These are phyloP conservation scores for Hippolais icterina DNA, from an alignment of 2,113 vertebrate species.

Conservation along the genomic window DNA sequence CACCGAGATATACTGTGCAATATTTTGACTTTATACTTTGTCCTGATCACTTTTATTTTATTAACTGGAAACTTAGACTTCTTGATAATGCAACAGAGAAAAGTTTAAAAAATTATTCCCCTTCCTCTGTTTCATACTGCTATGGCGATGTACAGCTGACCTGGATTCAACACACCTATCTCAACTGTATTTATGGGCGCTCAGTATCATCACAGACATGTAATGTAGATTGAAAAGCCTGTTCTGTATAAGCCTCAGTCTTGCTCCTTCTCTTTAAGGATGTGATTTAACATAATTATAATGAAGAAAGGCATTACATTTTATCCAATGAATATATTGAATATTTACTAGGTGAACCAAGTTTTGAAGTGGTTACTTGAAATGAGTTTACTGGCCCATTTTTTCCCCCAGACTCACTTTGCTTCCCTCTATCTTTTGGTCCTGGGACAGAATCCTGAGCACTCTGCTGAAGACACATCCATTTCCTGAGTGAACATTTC, in stretches of 20 bases:
- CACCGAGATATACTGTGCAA: neutral
- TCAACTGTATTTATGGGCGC: neutral
- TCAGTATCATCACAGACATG: rapidly evolving
- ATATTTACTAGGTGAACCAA: rapidly evolving
- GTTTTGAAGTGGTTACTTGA: neutral
- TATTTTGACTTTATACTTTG: neutral
- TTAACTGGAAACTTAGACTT: neutral
- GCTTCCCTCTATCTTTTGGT: neutral
- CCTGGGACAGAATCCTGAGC: neutral
- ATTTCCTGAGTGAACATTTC: neutral
- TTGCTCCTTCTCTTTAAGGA: neutral
- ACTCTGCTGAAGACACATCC: neutral
- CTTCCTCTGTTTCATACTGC: neutral
- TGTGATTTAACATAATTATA: neutral
- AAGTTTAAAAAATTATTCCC: neutral
- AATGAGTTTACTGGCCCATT: neutral
- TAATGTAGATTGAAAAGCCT: neutral
- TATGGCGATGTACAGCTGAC: neutral
- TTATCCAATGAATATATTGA: neutral
- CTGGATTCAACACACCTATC: neutral
- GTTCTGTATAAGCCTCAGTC: neutral
- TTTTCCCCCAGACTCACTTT: neutral
- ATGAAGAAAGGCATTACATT: neutral
- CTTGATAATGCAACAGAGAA: neutral
- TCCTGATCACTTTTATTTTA: neutral